Evolutionary conservation across 2,113 vertebrate genomes (phyloP).

Genomic region (Barnardius zonarius): DNA sequence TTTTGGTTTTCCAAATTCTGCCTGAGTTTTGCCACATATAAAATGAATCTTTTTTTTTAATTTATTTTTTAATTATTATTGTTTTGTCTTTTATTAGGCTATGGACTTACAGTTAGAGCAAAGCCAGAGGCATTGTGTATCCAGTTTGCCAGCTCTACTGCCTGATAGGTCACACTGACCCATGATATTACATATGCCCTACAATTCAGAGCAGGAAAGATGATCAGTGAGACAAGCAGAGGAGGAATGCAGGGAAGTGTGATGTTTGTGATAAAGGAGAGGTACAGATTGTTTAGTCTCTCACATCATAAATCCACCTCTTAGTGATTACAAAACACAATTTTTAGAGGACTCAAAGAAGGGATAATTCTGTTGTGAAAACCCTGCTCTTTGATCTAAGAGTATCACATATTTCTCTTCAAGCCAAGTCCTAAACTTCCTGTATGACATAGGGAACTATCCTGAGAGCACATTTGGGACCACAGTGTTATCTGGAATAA

Average conservation of each 20-base stretch:
- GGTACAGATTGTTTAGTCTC: not conserved
- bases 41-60: not conserved
- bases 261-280: not conserved
- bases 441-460: not conserved
- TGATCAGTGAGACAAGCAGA: not conserved
- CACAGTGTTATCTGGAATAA: not conserved
- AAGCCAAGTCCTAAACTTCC: not conserved
- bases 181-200: accelerated
- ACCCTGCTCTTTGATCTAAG: not conserved
- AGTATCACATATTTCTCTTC: not conserved
- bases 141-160: not conserved
- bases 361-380: not conserved
- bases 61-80: not conserved
- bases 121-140: not conserved
- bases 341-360: not conserved
- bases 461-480: not conserved
- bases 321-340: not conserved
- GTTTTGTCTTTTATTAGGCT: not conserved
- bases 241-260: not conserved
- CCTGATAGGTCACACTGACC: not conserved
- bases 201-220: not conserved
- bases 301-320: not conserved
- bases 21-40: not conserved
- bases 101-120: not conserved
- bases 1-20: not conserved